Conservation (phyloP, 2,797 vertebrate genomes). For the Gymnoscopelus microlampas region DNA sequence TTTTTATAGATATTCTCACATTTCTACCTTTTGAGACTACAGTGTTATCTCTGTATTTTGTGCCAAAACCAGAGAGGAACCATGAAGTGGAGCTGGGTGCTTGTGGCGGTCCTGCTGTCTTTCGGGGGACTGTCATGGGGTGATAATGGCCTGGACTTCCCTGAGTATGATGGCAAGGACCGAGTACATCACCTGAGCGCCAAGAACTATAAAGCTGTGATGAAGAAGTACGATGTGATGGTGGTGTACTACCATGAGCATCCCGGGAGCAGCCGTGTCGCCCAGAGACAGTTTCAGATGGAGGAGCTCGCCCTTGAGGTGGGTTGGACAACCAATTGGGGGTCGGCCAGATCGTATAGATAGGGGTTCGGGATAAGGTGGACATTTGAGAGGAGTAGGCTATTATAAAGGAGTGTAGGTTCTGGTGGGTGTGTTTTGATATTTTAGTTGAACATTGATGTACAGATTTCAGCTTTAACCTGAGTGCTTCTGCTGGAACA, state of each 20-base stretch:
- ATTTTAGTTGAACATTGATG: background rate
- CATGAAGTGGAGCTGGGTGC: slow-evolving; percentile 84
- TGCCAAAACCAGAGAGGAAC: slow-evolving; percentile 54
- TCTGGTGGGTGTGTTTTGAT: background rate
- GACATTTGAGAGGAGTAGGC: no score
- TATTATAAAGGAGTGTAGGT: background rate
- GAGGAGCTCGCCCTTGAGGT: slow-evolving; percentile 92
- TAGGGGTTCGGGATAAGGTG: background rate
- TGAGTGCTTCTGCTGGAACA: background rate
- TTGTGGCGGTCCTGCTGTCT: slow-evolving; percentile 79
- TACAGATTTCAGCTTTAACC: background rate
- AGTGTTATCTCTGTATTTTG: slow-evolving; percentile 23
- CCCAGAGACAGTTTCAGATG: slow-evolving; percentile 88
- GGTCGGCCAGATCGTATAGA: slow-evolving; percentile 13
- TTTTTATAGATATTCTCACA: slow-evolving; percentile 5
- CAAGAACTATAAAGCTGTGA: slow-evolving; percentile 89
- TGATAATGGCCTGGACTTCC: slow-evolving; percentile 85
- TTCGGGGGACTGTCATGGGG: slow-evolving; percentile 65
- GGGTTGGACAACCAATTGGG: slow-evolving; percentile 50
- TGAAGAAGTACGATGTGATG: slow-evolving; percentile 90
- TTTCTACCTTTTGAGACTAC: slow-evolving; percentile 50
- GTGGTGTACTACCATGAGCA: slow-evolving; percentile 92
- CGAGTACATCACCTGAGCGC: slow-evolving; percentile 86
- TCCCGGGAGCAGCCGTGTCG: slow-evolving; percentile 84
- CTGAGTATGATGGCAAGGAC: slow-evolving; percentile 88